Conservation (phyloP, 2,113 vertebrate genomes). For the Atlantisia rogersi region DNA sequence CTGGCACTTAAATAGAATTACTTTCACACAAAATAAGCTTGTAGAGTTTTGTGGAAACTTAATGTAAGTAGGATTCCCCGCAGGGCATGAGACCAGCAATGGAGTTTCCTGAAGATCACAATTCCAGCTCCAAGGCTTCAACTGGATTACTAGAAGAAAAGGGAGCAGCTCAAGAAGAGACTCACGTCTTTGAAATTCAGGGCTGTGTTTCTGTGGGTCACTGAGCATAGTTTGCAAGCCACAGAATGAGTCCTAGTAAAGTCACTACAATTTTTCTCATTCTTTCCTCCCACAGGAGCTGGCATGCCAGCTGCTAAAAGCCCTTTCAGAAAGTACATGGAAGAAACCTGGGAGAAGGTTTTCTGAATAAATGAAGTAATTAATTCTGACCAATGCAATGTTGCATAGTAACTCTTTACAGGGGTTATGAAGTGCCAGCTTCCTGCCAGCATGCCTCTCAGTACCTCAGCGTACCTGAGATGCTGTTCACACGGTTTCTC, state of each 20-base stretch:
- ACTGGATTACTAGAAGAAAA: not conserved
- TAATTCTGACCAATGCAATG: constrained; percentile 4
- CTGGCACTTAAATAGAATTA: not conserved
- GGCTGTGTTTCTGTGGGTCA: constrained; percentile 22
- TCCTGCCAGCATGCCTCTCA: not conserved
- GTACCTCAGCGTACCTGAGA: not conserved
- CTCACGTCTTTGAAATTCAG: constrained; percentile 49
- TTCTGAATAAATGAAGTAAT: constrained; percentile 37
- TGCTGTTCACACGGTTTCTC: not conserved
- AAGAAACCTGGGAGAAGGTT: constrained; percentile 10
- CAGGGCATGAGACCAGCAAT: not conserved
- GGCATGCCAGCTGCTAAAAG: not conserved
- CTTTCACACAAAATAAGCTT: not conserved
- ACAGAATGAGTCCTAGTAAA: constrained; percentile 41
- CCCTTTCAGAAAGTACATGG: constrained; percentile 27
- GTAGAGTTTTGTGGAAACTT: not conserved
- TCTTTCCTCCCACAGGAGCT: constrained; percentile 56
- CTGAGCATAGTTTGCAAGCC: constrained; percentile 27
- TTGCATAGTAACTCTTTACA: not conserved
- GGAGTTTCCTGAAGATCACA: constrained; percentile 17
- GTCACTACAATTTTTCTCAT: constrained; percentile 44
- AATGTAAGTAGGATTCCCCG: not conserved
- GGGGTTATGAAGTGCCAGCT: not conserved
- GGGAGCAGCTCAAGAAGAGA: not conserved
- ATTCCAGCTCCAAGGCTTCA: constrained; percentile 1